Percentiles rank a stretch among this genome's conserved stretches.
phyloP scores from a whole-genome alignment of 2,113 vertebrate species.

The Psilopogon haemacephalus region DNA sequence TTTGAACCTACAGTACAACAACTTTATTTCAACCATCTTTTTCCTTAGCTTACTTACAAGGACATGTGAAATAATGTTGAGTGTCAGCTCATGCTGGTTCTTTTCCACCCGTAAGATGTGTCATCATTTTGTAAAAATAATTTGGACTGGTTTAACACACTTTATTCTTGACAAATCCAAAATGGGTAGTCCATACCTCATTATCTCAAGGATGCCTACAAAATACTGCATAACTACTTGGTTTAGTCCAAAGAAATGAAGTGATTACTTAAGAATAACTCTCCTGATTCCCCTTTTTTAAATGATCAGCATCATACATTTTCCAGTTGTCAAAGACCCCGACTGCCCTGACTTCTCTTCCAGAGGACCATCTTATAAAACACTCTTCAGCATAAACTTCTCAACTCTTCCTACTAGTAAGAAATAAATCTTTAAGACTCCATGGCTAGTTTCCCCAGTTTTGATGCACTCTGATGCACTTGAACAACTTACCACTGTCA shows the following conservation, averaged over 20 bases:
- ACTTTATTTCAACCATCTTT: neutral
- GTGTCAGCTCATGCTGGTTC: neutral
- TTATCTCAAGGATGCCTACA: neutral
- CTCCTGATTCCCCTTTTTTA: neutral
- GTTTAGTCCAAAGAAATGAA: neutral
- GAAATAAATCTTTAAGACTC: neutral
- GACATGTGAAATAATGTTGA: neutral
- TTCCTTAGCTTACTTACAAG: neutral
- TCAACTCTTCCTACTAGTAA: neutral
- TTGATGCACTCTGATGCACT: neutral
- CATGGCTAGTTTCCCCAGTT: neutral
- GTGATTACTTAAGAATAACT: neutral
- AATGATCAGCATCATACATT: neutral
- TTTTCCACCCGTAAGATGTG: neutral
- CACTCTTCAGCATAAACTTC: neutral
- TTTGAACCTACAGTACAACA: neutral
- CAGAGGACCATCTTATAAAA: neutral
- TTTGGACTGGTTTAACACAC: neutral
- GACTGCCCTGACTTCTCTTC: neutral
- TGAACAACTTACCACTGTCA: neutral
- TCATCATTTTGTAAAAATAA: neutral
- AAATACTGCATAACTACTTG: neutral
- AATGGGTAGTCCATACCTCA: neutral
- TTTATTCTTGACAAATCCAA: neutral
- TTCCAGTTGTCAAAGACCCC: neutral